Evolutionary conservation across 1,140 invertebrate species (phyloP), one percentile per base, ranked within the genome.

Genomic region (Neodiprion lecontei): DNA sequence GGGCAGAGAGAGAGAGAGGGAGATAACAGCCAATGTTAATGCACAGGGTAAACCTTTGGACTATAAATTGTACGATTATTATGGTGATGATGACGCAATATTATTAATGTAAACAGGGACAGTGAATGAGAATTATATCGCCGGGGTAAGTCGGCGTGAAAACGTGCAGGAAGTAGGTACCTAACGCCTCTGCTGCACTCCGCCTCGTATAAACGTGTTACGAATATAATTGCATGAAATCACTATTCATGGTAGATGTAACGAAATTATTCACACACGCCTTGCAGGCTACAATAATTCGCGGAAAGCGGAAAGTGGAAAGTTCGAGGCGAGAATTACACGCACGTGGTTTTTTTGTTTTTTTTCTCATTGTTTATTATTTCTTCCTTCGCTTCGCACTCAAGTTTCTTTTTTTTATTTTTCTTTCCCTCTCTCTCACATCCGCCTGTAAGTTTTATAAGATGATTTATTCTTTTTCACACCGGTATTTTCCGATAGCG

Each of bases 151-250:
- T 61, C 53, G 11, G 11, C 53, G 53, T 61, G 53, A 61, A 61
- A 61, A 12, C 11, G 53, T 61, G 28, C 28, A 40, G 28, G 28
- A 40, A 40, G 28, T 40, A 40, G 28, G 28, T 40, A 40, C 28
- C 28, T 61, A 17, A 3, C 2, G 11, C n/a, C 53, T 61, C 53
- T 40, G n/a, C 53, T 61, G 11, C 11, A 17, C 53, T 17, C 9
- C 53, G 53, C 11, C n/a, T 5, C 7, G 53, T 17, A 9, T 61
- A 61, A 61, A 61, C n/a, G 53, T 61, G n/a, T 61, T 61, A 61
- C 53, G 53, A 12, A 61, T 61, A 61, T 61, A 61, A 61, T 61
- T 61, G 53, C 53, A 61, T 61, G 9, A 61, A 61, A 61, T 61
- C n/a, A 61, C 53, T 17, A 61, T 61, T 61, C 11, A 61, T 17